Base-by-base conservation (phyloP, 2,113 vertebrate genomes). In the Silurus asotus region DNA sequence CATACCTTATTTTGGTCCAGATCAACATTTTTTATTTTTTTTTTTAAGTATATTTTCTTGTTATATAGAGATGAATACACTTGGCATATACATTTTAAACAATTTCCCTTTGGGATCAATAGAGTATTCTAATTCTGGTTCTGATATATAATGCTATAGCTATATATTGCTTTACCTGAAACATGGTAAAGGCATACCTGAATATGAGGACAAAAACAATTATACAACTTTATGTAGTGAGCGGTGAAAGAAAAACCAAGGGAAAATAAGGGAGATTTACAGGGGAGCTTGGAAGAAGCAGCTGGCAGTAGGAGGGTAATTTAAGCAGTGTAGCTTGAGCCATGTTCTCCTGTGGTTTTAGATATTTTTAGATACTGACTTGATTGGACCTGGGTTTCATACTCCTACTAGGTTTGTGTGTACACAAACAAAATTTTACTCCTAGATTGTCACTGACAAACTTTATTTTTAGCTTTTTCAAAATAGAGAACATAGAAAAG, bases 351-450 rank as follows among this genome's bases (percentile, higher is more conserved):
- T 86, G 69, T 70, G 70, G 55, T 61, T 82, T 84, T 51, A 48
- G 17, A 20, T 90, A 89, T 91, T 91, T 89, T 88, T 91, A 89
- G 89, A 86, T 51, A 37, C 56, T 83, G 74, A 88, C 56, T 81
- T 82, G 75, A 88, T 82, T 69, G 51, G 70, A 78, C 69, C 82
- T 88, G 85, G 85, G 70, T 58, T 49, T 67, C 86, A 87, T 55
- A 78, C 3, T 82, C 55, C 56, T 80, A 51, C 56, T 81, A 75
- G 77, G 23, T 62, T 59, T 75, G 69, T 65, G 28, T 67, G 51
- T 17, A 51, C 37, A 59, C 51, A 85, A 85, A 58, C 20, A 85
- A 13, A 51, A 55, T 79, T 77, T 87, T 61, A 53, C 78, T 20
- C 74, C 23, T 17, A 9, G 37, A 1, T 2, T 72, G 37, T 72